Base-by-base conservation (phyloP, 2,797 vertebrate genomes). In the Hypotaenidia philippensis region DNA sequence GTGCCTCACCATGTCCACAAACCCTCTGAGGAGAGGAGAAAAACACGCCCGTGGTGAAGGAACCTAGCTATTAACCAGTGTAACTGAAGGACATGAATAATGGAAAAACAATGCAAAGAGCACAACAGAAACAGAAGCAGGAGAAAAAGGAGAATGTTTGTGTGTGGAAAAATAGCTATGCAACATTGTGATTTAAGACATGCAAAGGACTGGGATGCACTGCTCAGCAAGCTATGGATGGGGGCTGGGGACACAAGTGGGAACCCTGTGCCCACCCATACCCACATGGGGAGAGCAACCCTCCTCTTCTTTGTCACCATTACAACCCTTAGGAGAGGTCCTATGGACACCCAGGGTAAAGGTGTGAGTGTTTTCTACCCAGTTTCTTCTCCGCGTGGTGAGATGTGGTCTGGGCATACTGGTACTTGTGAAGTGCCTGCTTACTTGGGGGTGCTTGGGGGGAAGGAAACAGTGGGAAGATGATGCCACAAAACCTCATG, bases 11-110 rank as follows among this genome's bases (percentile, higher is more conserved):
- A 2, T 89, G 74, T 56, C 76, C 75, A 68, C 65, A 88, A 76
- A 88, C 20, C 74, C 77, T 49, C 11, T 6, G 9, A 53, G 63
- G 40, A 94, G 52, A 84, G 49, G 45, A 60, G 70, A 44, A 91
- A 87, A 91, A 47, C 10, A 83, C 0, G 1, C 70, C 63, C 63
- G 61, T 70, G 70, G 72, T 26, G 47, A 72, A 79, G 76, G 60
- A 87, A 82, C 55, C 66, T 84, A 80, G 56, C 71, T 81, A 87
- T 71, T 69, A 83, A 44, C 57, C 77, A 66, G 38, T 29, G 52
- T 44, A 65, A 72, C 36, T 70, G 55, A 87, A 57, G 74, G 66
- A 56, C 40, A 57, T 55, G 72, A 80, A 87, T 72, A 87, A 13
- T 2, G 17, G 56, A 89, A 93, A 95, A 77, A 34, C 55, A 59